Evolutionary conservation across 2,797 vertebrate species (phyloP).

Genomic region (Enteromius paludinosus): DNA sequence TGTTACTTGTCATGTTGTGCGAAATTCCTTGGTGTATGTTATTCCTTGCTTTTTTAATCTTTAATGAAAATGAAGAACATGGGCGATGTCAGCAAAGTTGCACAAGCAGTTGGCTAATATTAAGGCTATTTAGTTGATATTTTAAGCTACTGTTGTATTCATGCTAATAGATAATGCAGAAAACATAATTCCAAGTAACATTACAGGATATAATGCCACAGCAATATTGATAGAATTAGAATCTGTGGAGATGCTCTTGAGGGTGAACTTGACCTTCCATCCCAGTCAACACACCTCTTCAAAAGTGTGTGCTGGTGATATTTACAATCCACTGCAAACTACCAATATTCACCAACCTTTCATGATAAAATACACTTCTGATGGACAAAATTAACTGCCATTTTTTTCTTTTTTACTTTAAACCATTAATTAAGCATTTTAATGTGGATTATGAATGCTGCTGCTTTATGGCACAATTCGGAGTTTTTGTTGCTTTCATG

Average conservation of each 20-base stretch:
- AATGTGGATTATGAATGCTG: background rate
- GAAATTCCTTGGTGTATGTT: background rate
- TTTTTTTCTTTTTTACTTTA: background rate
- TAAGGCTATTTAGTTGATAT: background rate
- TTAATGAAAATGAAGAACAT: background rate
- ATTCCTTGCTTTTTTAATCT: background rate
- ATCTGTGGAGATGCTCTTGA: background rate
- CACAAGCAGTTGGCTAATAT: background rate
- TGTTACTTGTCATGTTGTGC: constrained; percentile 11
- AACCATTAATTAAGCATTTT: background rate
- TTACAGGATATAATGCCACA: background rate
- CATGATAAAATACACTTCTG: background rate
- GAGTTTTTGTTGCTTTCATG: background rate
- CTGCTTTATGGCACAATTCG: background rate
- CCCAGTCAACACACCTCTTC: background rate
- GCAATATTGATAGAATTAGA: too few species aligned
- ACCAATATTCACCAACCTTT: background rate
- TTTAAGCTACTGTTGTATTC: background rate
- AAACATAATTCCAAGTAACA: background rate
- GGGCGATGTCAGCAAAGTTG: background rate
- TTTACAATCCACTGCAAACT: background rate
- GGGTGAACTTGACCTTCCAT: constrained; percentile 5
- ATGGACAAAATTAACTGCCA: background rate
- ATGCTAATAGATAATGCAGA: background rate
- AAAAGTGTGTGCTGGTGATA: background rate